Conservation (phyloP, 2,888 invertebrate species). For the Stegophylla sp. region DNA sequence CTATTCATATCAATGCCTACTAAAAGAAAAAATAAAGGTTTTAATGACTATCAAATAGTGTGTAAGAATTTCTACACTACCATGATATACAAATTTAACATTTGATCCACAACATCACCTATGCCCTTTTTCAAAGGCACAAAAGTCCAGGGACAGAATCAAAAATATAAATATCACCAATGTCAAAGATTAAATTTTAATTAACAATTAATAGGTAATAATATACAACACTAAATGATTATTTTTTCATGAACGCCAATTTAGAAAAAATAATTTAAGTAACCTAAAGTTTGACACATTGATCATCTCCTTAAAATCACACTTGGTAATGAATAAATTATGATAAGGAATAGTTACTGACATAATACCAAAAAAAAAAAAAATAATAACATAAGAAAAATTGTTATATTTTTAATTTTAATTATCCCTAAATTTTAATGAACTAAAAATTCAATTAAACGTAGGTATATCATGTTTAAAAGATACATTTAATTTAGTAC, state of each 20-base stretch:
- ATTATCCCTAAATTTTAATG: too few species aligned
- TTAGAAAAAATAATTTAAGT: background rate
- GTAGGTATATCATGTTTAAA: too few species aligned
- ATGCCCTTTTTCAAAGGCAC: constrained; percentile 9
- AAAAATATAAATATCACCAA: constrained; percentile 50
- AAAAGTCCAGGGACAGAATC: constrained; percentile 28
- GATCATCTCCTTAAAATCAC: background rate
- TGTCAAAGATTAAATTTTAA: constrained; percentile 45
- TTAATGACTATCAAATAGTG: constrained; percentile 12
- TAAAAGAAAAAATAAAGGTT: constrained; percentile 13
- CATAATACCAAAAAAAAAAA: background rate
- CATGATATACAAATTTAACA: constrained; percentile 15
- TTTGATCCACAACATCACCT: constrained; percentile 24
- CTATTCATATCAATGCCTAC: background rate
- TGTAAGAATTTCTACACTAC: background rate
- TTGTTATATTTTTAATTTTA: too few species aligned
- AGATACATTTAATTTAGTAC: too few species aligned
- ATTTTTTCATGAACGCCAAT: constrained; percentile 3
- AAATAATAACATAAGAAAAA: too few species aligned
- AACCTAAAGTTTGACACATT: constrained; percentile 12
- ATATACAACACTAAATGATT: background rate
- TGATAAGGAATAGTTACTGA: background rate
- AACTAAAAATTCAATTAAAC: too few species aligned
- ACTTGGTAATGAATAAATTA: background rate
- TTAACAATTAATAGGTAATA: constrained; percentile 11